These are phyloP conservation scores for Rotaria magnacalcarata DNA, from an alignment of 2,888 invertebrate genomes.

Conservation along the genomic window DNA sequence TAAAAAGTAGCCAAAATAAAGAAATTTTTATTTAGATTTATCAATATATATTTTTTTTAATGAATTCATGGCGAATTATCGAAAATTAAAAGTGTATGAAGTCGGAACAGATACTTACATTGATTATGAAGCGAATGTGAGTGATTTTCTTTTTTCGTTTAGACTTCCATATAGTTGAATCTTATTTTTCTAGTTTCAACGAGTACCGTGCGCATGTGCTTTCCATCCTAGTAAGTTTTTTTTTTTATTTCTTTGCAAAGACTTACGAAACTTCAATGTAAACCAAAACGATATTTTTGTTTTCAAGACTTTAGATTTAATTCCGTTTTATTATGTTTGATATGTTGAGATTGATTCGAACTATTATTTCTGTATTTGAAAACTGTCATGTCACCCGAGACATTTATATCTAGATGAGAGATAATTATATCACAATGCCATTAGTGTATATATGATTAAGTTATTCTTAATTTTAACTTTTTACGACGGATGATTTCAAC, in stretches of 20 bases:
- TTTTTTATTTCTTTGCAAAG: neutral
- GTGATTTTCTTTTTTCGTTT: neutral
- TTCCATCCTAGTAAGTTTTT: slow-evolving; percentile 22
- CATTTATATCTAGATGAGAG: neutral
- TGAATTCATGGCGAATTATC: slow-evolving; percentile 8
- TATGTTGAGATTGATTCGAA: too few species aligned
- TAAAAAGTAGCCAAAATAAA: too few species aligned
- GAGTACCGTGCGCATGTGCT: slow-evolving; percentile 11
- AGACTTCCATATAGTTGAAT: neutral
- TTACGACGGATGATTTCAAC: too few species aligned
- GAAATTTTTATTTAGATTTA: neutral
- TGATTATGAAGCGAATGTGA: neutral
- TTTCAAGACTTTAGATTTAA: too few species aligned
- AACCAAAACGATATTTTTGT: too few species aligned
- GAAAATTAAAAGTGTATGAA: slow-evolving; percentile 24
- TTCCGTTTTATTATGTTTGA: too few species aligned
- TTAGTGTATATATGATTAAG: neutral
- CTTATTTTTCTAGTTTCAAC: neutral
- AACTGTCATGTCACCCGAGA: neutral
- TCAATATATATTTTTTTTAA: neutral
- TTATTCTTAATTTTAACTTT: neutral
- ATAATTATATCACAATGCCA: neutral
- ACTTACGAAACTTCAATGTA: neutral
- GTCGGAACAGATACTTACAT: slow-evolving; percentile 15
- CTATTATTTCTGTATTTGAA: too few species aligned